A percentile compares a stretch with the other conserved stretches of the same genome.
Conservation (phyloP, 2,113 vertebrate species). For the Pachyramphus minor region DNA sequence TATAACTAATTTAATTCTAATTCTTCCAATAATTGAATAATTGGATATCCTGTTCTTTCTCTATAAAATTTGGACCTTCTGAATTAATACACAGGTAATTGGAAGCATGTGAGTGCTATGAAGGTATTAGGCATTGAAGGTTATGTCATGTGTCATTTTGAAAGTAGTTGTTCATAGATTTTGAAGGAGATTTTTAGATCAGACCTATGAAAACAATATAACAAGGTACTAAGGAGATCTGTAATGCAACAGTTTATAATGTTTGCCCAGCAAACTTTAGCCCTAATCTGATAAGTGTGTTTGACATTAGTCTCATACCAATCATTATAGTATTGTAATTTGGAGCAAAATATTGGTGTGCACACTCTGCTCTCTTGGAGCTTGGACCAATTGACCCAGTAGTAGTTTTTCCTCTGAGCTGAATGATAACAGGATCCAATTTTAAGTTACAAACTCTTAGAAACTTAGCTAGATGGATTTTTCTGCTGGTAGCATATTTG, state of each 20-base stretch:
- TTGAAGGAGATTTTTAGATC: neutral
- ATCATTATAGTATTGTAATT: neutral
- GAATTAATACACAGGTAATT: neutral
- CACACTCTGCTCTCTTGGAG: neutral
- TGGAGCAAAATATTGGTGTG: neutral
- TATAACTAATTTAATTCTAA: neutral
- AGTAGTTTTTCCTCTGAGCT: neutral
- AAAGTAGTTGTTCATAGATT: neutral
- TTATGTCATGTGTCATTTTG: neutral
- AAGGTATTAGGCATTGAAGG: neutral
- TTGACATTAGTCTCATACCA: neutral
- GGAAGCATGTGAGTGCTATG: neutral
- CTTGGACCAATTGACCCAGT: rapidly evolving
- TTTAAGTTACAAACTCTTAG: neutral
- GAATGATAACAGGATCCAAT: neutral
- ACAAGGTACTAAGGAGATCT: neutral
- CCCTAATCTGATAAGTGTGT: neutral
- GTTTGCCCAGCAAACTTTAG: neutral
- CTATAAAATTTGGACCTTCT: neutral
- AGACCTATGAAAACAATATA: neutral
- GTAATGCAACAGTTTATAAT: neutral
- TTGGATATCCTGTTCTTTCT: neutral
- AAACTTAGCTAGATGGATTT: neutral
- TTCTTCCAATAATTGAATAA: neutral
- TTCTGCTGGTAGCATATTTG: neutral